Conservation (phyloP, 1,140 invertebrate genomes). For the Leptinotarsa lineolata region DNA sequence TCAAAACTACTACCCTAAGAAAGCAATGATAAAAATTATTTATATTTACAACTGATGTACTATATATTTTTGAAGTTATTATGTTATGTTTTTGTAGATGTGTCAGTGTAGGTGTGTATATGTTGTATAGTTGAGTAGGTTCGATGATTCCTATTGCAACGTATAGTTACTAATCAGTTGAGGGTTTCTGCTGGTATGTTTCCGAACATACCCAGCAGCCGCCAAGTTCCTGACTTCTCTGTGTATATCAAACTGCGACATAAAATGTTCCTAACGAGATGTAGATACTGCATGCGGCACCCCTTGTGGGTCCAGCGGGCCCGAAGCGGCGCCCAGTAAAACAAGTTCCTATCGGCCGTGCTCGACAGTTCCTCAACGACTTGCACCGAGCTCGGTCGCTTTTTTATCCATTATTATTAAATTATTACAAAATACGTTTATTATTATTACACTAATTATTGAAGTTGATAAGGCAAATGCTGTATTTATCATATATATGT, state of each 20-base stretch:
- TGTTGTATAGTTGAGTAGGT: constrained; percentile 53
- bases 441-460: constrained; percentile 55
- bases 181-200: constrained; percentile 26
- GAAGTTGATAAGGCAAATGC: constrained; percentile 54
- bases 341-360: constrained; percentile 66
- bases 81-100: constrained; percentile 35
- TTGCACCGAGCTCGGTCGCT: constrained; percentile 50
- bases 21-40: constrained; percentile 39
- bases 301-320: constrained; percentile 42
- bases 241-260: constrained; percentile 50
- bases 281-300: constrained; percentile 53
- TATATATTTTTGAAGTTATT: constrained; percentile 34
- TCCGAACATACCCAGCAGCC: constrained; percentile 16
- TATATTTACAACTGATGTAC: constrained; percentile 53
- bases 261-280: constrained; percentile 54
- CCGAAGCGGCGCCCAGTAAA: constrained; percentile 62
- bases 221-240: constrained; percentile 52
- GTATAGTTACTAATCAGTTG: constrained; percentile 56
- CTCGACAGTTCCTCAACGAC: constrained; percentile 52
- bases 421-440: constrained; percentile 56
- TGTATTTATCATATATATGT: constrained; percentile 57
- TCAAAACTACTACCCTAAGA: not conserved
- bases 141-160: constrained; percentile 58
- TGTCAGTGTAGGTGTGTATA: constrained; percentile 56
- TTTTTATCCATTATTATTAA: constrained; percentile 57